phyloP scores from a whole-genome alignment of 1,140 invertebrate species.

The Tetranychus urticae region DNA sequence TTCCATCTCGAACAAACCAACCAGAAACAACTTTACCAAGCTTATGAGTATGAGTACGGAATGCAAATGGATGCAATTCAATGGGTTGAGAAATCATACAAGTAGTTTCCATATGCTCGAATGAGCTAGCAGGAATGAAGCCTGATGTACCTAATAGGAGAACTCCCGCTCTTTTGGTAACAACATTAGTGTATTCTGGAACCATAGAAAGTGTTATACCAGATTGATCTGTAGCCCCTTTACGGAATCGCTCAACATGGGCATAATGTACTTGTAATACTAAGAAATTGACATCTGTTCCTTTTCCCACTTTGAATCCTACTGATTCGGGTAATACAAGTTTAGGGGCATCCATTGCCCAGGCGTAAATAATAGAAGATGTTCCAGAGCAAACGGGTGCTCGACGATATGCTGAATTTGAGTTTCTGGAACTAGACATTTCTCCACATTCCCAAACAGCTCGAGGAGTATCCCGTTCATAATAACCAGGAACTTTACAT shows the following conservation, averaged over 20 bases:
- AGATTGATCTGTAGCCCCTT: constrained; percentile 12
- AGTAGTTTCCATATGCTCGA: constrained; percentile 64
- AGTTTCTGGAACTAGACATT: constrained; percentile 36
- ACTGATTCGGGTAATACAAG: constrained; percentile 51
- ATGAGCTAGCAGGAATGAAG: constrained; percentile 35
- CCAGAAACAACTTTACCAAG: constrained; percentile 66
- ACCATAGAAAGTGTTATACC: constrained; percentile 12
- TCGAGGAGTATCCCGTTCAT: constrained; percentile 23
- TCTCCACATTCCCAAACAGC: constrained; percentile 77
- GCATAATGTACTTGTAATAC: constrained; percentile 81
- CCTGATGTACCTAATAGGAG: constrained; percentile 60
- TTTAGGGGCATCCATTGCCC: constrained; percentile 78
- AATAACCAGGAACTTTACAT: constrained; percentile 53
- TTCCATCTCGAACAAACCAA: constrained; percentile 43
- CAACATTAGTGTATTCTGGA: constrained; percentile 8
- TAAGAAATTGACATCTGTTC: constrained; percentile 26
- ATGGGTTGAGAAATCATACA: constrained; percentile 56
- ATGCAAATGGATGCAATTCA: constrained; percentile 76
- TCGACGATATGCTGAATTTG: constrained; percentile 13
- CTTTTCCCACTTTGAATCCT: constrained; percentile 27
- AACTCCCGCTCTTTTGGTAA: constrained; percentile 60
- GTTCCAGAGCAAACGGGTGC: background rate
- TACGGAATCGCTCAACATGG: constrained; percentile 37
- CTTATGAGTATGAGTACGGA: constrained; percentile 73
- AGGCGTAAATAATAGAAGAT: constrained; percentile 70